Percentiles rank a stretch among this genome's conserved stretches.
These are phyloP conservation scores for Epiblema foenella DNA, from an alignment of 2,888 invertebrate genomes.

Conservation along the genomic window DNA sequence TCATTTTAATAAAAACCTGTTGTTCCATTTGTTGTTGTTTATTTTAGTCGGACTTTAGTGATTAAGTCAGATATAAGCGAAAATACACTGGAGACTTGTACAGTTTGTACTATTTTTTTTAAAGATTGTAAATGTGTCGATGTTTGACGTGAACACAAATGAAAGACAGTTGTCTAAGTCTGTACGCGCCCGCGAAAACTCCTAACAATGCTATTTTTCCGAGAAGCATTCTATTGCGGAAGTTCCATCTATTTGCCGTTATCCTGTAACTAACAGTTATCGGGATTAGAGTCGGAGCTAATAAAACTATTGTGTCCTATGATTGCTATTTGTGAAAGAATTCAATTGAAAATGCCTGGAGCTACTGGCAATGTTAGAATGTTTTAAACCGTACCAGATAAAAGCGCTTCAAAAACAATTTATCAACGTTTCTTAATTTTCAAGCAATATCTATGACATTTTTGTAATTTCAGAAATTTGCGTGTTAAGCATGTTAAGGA, in stretches of 20 bases:
- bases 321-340: constrained; percentile 29
- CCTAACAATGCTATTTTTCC: constrained; percentile 49
- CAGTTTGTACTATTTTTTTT: too few relatives aligned
- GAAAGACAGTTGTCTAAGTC: constrained; percentile 30
- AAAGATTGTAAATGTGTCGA: too few relatives aligned
- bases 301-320: constrained; percentile 40
- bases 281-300: constrained; percentile 35
- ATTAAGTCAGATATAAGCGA: too few relatives aligned
- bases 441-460: neutral
- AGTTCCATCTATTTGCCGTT: constrained; percentile 40
- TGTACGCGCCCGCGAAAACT: constrained; percentile 49
- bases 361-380: constrained; percentile 13
- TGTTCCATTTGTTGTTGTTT: too few relatives aligned
- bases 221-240: constrained; percentile 46
- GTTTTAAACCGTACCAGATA: constrained; percentile 5
- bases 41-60: too few relatives aligned
- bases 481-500: too few relatives aligned
- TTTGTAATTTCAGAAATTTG: too few relatives aligned
- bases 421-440: neutral
- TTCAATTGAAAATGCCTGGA: constrained; percentile 22
- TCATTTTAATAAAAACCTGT: too few relatives aligned
- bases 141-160: too few relatives aligned
- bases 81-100: too few relatives aligned
- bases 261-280: constrained; percentile 37
- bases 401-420: neutral